Evolutionary conservation across 2,113 vertebrate species (phyloP).

Genomic region (Chaetorhynchus papuensis): DNA sequence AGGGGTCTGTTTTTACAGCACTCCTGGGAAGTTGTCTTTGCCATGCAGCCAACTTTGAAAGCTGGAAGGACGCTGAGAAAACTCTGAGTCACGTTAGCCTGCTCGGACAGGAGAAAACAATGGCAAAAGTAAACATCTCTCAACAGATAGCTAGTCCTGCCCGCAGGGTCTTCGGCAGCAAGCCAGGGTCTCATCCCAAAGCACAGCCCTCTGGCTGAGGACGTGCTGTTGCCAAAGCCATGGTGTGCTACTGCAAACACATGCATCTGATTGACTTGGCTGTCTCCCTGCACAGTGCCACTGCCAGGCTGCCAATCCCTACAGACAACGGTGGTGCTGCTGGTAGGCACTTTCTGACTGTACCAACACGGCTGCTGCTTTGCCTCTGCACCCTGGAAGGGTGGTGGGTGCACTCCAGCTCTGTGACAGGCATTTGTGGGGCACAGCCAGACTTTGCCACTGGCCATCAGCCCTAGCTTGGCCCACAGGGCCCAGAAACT

Average conservation of each 20-base stretch:
- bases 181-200: not conserved
- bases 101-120: slow-evolving; percentile 36
- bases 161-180: not conserved
- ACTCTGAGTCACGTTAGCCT: slow-evolving; percentile 27
- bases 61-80: not conserved
- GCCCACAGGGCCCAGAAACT: not conserved
- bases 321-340: not conserved
- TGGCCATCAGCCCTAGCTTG: not conserved
- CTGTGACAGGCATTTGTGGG: not conserved
- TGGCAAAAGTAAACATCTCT: slow-evolving; percentile 19
- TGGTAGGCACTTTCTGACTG: not conserved
- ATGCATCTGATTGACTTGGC: not conserved
- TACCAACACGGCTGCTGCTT: not conserved
- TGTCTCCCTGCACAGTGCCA: not conserved
- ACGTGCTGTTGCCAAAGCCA: not conserved
- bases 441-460: not conserved
- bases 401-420: not conserved
- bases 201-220: not conserved
- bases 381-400: not conserved
- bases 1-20: slow-evolving; percentile 12
- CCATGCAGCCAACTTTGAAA: slow-evolving; percentile 5
- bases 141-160: not conserved
- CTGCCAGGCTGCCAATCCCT: not conserved
- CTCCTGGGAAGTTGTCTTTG: slow-evolving; percentile 33
- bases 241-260: not conserved